A percentile compares a stretch with the other conserved stretches of the same genome.
These are phyloP conservation scores for Ctenicera cuprea DNA, from an alignment of 2,888 invertebrate species.

Conservation along the genomic window DNA sequence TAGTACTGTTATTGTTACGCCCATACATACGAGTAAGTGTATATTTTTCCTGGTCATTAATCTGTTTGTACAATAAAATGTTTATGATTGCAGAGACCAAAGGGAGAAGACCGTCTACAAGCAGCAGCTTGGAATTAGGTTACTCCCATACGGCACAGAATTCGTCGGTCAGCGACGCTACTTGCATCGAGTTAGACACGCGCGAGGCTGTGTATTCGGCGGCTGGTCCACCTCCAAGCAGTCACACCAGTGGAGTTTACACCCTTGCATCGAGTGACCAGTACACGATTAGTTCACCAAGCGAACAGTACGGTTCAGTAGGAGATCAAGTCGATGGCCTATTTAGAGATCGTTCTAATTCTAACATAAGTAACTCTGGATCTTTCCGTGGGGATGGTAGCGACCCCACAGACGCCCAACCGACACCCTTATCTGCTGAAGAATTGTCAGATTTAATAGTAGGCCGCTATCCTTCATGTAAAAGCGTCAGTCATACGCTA, in stretches of 20 bases:
- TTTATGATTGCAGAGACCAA: conserved; percentile 66
- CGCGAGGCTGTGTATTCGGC: conserved; percentile 73
- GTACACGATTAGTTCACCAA: conserved; percentile 67
- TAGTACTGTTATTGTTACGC: conserved; percentile 88
- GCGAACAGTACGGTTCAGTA: conserved; percentile 66
- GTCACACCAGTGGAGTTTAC: conserved; percentile 91
- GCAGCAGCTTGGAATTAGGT: conserved; percentile 88
- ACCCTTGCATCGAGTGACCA: conserved; percentile 83
- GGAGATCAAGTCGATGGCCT: conserved; percentile 72
- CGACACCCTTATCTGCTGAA: conserved; percentile 86
- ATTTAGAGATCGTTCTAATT: conserved; percentile 84
- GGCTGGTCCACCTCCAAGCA: conserved; percentile 80
- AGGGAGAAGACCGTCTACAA: conserved; percentile 82
- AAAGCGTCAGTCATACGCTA: conserved; percentile 88
- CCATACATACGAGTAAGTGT: conserved; percentile 71
- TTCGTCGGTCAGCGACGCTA: conserved; percentile 85
- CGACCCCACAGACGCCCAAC: conserved; percentile 87
- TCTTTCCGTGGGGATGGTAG: conserved; percentile 93
- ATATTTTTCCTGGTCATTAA: conserved; percentile 17
- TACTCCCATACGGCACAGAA: conserved; percentile 93
- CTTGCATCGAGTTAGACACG: conserved; percentile 79
- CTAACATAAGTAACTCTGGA: conserved; percentile 85
- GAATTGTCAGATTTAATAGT: conserved; percentile 90
- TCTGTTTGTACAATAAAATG: neutral
- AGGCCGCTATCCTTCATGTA: conserved; percentile 84